Base-by-base conservation (phyloP, 2,797 vertebrate genomes). In the Pterois miles region DNA sequence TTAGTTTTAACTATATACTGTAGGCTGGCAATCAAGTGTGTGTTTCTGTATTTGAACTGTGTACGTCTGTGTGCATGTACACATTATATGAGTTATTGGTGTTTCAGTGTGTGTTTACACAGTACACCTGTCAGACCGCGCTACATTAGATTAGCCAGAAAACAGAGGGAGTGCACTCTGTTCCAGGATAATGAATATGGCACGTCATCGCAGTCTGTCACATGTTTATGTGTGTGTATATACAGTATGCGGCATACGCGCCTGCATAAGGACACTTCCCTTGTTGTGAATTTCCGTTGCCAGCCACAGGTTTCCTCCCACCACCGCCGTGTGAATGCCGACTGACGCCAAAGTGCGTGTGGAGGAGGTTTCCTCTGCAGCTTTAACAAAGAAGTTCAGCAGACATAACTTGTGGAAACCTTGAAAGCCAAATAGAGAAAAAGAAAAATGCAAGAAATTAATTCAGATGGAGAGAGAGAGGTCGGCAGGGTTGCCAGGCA, bases 401-500 rank as follows among this genome's bases (percentile, higher is more conserved):
- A 54, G 25, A 52, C 31, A 31, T 71, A n/a, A 20, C 40, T 29
- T 25, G 31, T 4, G 0, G 9, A 58, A 67, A 65, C 69, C 73
- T 80, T 80, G 36, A 79, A 59, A 79, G 56, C 36, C 52, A 63
- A 83, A 27, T n/a, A 23, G 31, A 84, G 52, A 52, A 22, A 33
- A 16, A 65, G 54, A 66, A 23, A 22, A 65, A 73, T 25, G 38
- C 16, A 57, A 29, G 33, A 23, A 53, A 76, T 66, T 57, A 3
- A 58, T 59, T 65, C 29, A 20, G 67, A 87, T 74, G 46, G 72
- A 84, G 72, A 53, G 74, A 62, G 59, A 62, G 74, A 78, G 77
- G 85, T 86, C 78, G 50, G 71, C 64, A 71, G 86, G 68, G 88
- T 95, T 94, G 93, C 86, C 93, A 66, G 74, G 92, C 93, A 90